Conservation (phyloP, 2,797 vertebrate species). For the Spatula versicolor region DNA sequence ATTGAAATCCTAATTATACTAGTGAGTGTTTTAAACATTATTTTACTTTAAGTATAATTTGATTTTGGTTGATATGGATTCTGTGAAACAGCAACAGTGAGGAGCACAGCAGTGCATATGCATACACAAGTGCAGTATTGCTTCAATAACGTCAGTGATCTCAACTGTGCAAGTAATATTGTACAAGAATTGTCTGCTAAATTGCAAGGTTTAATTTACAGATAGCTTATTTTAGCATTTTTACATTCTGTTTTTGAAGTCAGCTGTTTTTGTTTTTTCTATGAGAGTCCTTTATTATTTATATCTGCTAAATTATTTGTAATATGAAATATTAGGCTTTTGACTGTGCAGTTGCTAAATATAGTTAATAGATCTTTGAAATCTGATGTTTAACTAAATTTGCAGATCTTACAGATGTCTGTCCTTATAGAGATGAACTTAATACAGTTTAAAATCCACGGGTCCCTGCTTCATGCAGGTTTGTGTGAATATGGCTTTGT, state of each 20-base stretch:
- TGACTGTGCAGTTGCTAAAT: background rate
- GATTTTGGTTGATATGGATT: background rate
- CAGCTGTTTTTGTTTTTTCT: background rate
- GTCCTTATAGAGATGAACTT: background rate
- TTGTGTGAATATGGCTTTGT: background rate
- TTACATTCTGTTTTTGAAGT: background rate
- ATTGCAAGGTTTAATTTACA: background rate
- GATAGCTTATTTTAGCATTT: background rate
- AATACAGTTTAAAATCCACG: background rate
- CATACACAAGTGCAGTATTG: background rate
- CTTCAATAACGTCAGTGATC: background rate
- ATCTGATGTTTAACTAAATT: background rate
- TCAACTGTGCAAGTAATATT: background rate
- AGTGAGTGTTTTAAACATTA: background rate
- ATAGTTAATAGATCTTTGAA: background rate
- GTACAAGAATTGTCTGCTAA: background rate
- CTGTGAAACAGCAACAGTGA: background rate
- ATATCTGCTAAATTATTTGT: background rate
- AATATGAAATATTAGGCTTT: background rate
- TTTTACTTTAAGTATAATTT: background rate
- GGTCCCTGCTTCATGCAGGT: background rate
- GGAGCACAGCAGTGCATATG: background rate
- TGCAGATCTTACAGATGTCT: background rate
- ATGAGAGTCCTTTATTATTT: background rate
- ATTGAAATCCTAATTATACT: background rate